Evolutionary conservation across 1,140 invertebrate species (phyloP).

Genomic region (Drosophila yakuba): DNA sequence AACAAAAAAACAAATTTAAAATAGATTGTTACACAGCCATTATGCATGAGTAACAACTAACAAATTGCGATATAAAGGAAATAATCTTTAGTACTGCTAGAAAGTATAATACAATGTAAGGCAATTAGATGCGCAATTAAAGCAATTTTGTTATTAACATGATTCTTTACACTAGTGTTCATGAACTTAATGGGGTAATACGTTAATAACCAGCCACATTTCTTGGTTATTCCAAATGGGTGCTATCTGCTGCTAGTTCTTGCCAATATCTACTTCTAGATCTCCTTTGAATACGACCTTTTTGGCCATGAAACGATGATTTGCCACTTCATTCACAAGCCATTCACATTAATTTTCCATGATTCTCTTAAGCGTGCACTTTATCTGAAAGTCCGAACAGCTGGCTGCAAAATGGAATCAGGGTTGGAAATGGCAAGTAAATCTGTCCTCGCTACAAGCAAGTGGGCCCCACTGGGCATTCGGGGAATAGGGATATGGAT

Average conservation of each 20-base stretch:
- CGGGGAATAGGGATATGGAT: background rate
- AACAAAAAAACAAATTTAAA: background rate
- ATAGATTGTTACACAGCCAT: background rate
- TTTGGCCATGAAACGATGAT: conserved; percentile 7
- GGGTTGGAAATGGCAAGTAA: conserved; percentile 9
- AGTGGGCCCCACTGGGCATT: conserved; percentile 11
- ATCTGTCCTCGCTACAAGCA: conserved; percentile 27
- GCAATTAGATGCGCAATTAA: conserved; percentile 2
- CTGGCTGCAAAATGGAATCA: conserved; percentile 15
- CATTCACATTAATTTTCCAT: conserved; percentile 21
- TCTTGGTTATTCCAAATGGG: background rate
- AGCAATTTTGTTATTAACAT: background rate
- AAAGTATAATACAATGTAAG: background rate
- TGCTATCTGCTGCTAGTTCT: conserved; percentile 4
- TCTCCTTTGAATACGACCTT: conserved; percentile 2
- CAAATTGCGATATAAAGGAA: background rate
- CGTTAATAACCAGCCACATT: background rate
- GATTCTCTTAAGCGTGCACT: conserved; percentile 4
- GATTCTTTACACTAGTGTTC: background rate
- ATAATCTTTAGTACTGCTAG: background rate
- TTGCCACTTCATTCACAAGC: conserved; percentile 6
- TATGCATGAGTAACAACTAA: background rate
- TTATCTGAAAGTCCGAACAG: conserved; percentile 12
- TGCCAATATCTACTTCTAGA: background rate
- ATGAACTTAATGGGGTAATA: conserved; percentile 8